phyloP scores from a whole-genome alignment of 64 coral and sea anemone genomes.

The Pocillopora damicornis region DNA sequence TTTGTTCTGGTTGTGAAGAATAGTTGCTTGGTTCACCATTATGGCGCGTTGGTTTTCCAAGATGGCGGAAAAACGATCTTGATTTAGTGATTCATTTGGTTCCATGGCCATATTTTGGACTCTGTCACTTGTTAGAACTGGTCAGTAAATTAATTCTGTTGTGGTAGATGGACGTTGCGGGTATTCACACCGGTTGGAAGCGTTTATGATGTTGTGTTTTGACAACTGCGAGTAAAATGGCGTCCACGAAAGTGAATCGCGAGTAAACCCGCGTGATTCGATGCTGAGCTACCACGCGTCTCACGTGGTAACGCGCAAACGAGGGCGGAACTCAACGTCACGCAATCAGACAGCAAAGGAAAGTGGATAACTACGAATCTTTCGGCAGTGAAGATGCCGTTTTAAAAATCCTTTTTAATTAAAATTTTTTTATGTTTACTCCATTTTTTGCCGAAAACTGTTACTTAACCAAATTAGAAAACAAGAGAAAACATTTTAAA shows the following conservation, averaged over 20 bases:
- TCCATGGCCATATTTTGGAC: constrained; percentile 37
- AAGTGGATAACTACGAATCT: not conserved
- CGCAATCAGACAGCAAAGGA: not conserved
- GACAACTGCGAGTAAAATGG: constrained; percentile 31
- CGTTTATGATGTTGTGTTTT: constrained; percentile 3
- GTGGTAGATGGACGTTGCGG: not conserved
- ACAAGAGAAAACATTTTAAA: too few species aligned
- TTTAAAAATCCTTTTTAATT: too few species aligned
- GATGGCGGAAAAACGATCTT: constrained; percentile 92
- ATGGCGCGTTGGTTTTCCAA: constrained; percentile 99
- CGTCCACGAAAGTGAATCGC: constrained; percentile 40
- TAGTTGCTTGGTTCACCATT: constrained; percentile 96
- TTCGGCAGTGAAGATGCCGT: too few species aligned
- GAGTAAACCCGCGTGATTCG: constrained; percentile 42
- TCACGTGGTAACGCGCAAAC: constrained; percentile 49
- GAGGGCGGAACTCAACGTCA: constrained; percentile 15
- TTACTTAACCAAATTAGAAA: too few species aligned
- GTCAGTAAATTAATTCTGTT: not conserved
- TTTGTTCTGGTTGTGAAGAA: constrained; percentile 94
- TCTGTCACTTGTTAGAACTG: not conserved
- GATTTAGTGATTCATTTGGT: constrained; percentile 56
- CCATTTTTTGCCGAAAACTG: too few species aligned
- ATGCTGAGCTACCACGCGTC: constrained; percentile 19
- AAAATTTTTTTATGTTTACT: too few species aligned
- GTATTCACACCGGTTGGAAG: not conserved